Base-by-base conservation (phyloP, 2,888 invertebrate genomes). In the Archips crataeganus region DNA sequence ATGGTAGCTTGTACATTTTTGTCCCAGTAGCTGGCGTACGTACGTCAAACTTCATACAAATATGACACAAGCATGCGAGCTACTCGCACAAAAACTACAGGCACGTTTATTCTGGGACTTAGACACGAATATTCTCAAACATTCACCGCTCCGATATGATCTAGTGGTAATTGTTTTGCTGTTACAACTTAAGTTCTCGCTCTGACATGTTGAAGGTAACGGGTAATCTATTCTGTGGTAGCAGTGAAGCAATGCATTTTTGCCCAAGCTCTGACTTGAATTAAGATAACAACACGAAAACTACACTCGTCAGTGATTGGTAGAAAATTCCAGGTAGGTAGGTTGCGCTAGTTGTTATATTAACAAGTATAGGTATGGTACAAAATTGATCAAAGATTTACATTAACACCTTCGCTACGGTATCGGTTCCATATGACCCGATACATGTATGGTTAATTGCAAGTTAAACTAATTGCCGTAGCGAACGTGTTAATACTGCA, bases 171-270 rank as follows among this genome's bases (percentile, higher is more conserved):
- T 11, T 57, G 23, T 11, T 57, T 39, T 54, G 23, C 54, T 54
- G 54, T 54, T 57, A 32, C 57, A 57, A 32, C 57, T 57, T 57
- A 57, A 57, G 57, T 57, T 57, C 57, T n/a, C 32, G 32, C 11
- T 10, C 57, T 57, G 57, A 57, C 57, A 57, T 3, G n/a, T 32
- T 23, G 51, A 2, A 23, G 51, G 15, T 54, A n/a, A n/a, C n/a
- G 45, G 45, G 4, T 6, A 13, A 49, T 49, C 49, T 49, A n/a
- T 49, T 49, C 49, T 49, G n/a, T 49, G n/a, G 49, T 49, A n/a
- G 49, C 57, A 6, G 57, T 57, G 57, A 11, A 32, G 32, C 54
- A 54, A 54, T 32, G 23, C 32, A 57, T 57, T 57, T 57, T 57
- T 23, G 32, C 57, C 32, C 32, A 57, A 57, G 32, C 57, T 32